Base-by-base conservation (phyloP, 1,140 invertebrate genomes). In the Eufriesea mexicana region DNA sequence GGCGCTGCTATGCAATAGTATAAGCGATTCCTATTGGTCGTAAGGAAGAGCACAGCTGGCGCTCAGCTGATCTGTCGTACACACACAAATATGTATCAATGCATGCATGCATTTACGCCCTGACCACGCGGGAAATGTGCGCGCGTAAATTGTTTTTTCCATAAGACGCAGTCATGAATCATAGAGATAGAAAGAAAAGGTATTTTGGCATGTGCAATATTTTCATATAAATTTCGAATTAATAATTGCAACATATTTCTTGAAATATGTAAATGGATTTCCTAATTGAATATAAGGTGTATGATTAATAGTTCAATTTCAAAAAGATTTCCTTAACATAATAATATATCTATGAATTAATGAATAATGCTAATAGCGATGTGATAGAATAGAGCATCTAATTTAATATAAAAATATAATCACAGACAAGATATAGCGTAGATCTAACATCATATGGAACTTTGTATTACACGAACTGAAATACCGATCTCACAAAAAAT, bases 11-110 rank as follows among this genome's bases (percentile, higher is more conserved):
- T 71, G 80, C 67, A 80, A 57, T 49, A 61, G 14, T 45, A 80
- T 59, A 47, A 28, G 54, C 35, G 66, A 16, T 76, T 77, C 75
- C 75, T 77, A 92, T 93, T 93, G 92, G 93, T 66, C 80, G 76
- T 61, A 12, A 45, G 20, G 28, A 62, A 67, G 59, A 76, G 84
- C 91, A 92, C 93, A 93, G 93, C 93, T 94, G 93, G 92, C 89
- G 88, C 93, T 94, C 93, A 94, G 93, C 93, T 94, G 93, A 94
- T 93, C 89, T 73, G 42, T 75, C 57, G n/a, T 20, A 84, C 77
- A 25, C 89, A 86, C 59, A 88, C 67, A 66, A 61, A 35, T 42
- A 5, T 25, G 4, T 16, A 14, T 10, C 18, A 49, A 83, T 82
- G 84, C 67, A 86, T 47, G 55, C 4, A 71, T 78, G 78, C 84